A percentile compares a stretch with the other conserved stretches of the same genome.
Conservation (phyloP, 2,113 vertebrate species). For the Raja brachyura region DNA sequence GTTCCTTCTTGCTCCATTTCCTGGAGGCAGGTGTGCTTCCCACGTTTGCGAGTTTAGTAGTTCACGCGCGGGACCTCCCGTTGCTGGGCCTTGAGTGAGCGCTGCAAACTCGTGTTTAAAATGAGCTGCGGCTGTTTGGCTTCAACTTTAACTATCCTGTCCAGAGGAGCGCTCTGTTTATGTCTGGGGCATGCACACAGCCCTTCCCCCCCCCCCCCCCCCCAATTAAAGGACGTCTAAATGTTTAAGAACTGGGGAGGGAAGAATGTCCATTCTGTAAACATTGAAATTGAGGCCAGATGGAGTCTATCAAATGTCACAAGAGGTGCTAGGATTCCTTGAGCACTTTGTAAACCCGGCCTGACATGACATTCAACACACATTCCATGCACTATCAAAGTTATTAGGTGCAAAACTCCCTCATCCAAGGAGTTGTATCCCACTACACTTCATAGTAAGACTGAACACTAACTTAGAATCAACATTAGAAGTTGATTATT, state of each 20-base stretch:
- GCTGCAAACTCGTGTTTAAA: background rate
- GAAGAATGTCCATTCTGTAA: background rate
- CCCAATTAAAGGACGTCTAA: background rate
- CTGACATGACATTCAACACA: background rate
- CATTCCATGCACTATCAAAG: background rate
- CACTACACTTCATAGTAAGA: background rate
- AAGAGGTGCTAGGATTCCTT: background rate
- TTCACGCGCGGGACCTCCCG: background rate
- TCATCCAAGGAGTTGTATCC: background rate
- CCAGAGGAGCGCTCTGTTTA: background rate
- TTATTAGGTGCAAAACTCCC: background rate
- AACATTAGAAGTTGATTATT: too few species aligned
- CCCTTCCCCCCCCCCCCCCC: background rate
- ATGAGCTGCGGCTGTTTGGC: background rate
- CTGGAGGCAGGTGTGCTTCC: background rate
- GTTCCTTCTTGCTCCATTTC: background rate
- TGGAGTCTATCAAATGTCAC: background rate
- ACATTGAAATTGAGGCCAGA: background rate
- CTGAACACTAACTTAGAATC: background rate
- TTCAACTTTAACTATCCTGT: background rate
- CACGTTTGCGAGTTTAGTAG: too few species aligned
- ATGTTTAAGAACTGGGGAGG: background rate
- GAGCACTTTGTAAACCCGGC: background rate
- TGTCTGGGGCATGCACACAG: background rate
- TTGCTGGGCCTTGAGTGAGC: background rate